Percentiles rank a stretch among this genome's conserved stretches.
Evolutionary conservation across 1,140 invertebrate species (phyloP).

Genomic region (Aleiodes sp.): DNA sequence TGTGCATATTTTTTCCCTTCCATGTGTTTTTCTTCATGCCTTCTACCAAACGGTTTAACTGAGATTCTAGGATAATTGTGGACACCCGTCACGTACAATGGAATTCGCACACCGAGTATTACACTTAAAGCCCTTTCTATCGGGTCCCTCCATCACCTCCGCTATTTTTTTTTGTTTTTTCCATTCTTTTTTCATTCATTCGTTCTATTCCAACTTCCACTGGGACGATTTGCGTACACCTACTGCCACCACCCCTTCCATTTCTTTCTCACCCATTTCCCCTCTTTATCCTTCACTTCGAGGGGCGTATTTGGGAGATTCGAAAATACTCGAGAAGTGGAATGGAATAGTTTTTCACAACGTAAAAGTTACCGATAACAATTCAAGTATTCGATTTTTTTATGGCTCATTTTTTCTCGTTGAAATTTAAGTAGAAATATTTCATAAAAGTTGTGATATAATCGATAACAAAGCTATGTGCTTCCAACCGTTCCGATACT

Average conservation of each 20-base stretch:
- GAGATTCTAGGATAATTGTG: slow-evolving; percentile 7
- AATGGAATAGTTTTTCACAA: too few relatives aligned
- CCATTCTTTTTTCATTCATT: not conserved
- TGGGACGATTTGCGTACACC: slow-evolving; percentile 1
- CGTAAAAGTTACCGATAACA: too few relatives aligned
- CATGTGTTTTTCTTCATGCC: not conserved
- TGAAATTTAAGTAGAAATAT: too few relatives aligned
- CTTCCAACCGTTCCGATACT: too few relatives aligned
- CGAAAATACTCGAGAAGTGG: not conserved
- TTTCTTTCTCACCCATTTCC: too few relatives aligned
- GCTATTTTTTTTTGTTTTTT: not conserved
- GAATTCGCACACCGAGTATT: slow-evolving; percentile 3
- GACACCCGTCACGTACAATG: slow-evolving; percentile 11
- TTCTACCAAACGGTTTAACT: not conserved
- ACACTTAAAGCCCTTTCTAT: slow-evolving; percentile 3
- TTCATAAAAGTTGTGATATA: too few relatives aligned
- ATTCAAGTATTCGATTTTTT: too few relatives aligned
- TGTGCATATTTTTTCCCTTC: too few relatives aligned
- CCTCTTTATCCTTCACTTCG: not conserved
- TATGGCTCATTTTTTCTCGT: too few relatives aligned
- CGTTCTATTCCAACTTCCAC: not conserved
- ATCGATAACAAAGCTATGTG: too few relatives aligned
- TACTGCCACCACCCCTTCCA: not conserved
- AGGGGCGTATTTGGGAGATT: not conserved
- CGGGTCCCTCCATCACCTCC: not conserved